A percentile compares a stretch with the other conserved stretches of the same genome.
Evolutionary conservation across 1,140 invertebrate genomes (phyloP).

Genomic region (Lineus longissimus): DNA sequence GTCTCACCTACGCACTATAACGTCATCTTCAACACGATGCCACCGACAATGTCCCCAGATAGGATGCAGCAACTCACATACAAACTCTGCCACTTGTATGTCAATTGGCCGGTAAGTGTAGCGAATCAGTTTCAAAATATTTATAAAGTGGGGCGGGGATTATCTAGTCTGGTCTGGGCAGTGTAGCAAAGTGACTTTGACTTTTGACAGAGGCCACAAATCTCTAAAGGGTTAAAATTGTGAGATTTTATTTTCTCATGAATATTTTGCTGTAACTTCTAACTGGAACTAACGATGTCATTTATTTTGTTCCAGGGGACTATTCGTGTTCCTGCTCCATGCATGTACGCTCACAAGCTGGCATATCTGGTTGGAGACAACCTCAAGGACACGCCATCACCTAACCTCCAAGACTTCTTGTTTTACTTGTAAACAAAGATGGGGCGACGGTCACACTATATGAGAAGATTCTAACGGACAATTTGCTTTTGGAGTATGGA

Average conservation of each 20-base stretch:
- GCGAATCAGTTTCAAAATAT: too few relatives aligned
- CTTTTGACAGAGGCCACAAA: too few relatives aligned
- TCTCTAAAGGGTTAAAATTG: too few relatives aligned
- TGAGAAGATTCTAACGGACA: too few relatives aligned
- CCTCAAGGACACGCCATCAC: conserved; percentile 60
- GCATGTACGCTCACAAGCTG: conserved; percentile 74
- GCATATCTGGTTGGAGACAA: conserved; percentile 71
- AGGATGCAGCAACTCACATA: conserved; percentile 74
- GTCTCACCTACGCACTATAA: conserved; percentile 77
- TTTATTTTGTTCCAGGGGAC: conserved; percentile 58
- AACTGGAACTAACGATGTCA: too few relatives aligned
- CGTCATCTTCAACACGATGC: conserved; percentile 63
- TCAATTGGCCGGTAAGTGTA: conserved; percentile 70
- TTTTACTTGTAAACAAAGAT: conserved; percentile 47
- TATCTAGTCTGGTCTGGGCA: too few relatives aligned
- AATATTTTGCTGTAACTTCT: not conserved
- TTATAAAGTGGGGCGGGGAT: too few relatives aligned
- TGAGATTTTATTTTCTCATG: too few relatives aligned
- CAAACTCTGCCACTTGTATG: conserved; percentile 78
- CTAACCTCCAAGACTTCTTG: conserved; percentile 38
- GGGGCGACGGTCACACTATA: too few relatives aligned
- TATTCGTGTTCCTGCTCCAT: conserved; percentile 75
- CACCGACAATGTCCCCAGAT: conserved; percentile 60
- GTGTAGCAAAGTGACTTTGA: too few relatives aligned
- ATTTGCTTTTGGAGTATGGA: too few relatives aligned